Base-by-base conservation (phyloP, 2,797 vertebrate species). In the Momotus momota region DNA sequence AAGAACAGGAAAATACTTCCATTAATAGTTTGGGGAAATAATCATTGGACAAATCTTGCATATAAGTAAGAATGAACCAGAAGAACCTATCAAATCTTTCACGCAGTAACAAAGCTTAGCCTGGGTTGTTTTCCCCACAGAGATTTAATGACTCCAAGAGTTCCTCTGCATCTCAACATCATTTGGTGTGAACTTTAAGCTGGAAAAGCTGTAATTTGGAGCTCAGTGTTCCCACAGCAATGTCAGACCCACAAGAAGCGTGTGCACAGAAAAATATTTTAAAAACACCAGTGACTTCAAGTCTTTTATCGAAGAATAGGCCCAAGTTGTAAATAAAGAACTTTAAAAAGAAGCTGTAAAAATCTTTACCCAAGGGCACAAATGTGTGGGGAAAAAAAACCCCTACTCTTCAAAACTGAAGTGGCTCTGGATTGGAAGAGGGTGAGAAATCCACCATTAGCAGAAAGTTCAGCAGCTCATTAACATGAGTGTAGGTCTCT, bases 1-100 rank as follows among this genome's bases (percentile, higher is more conserved):
- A 95, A 94, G 40, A 82, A 55, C 25, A 91, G 38, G 61, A 77
- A 91, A 97, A 90, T 77, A 84, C 46, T 86, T 66, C 2, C 3
- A 92, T 85, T 86, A 81, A 81, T 84, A 86, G 38, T 82, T 65
- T 91, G 45, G 75, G 41, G 45, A 71, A 95, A 78, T 20, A 91
- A 49, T 86, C 60, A 52, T 79, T 66, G 77, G 35, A 64, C 7
- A 87, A 79, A 79, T 77, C 89, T 82, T 79, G 62, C n/a, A 71
- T 4, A 29, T 2, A 91, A 60, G 35, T 88, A 90, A 92, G 35
- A 90, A 83, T 16, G 94, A 94, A 92, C n/a, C 71, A 88, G 66
- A 87, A 69, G 21, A 81, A 65, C 14, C 54, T 69, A 93, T 64
- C n/a, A 77, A 57, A 73, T 84, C 49, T 86, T 89, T 75, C 52